A percentile compares a stretch with the other conserved stretches of the same genome.
Evolutionary conservation across 1,140 invertebrate genomes (phyloP).

Genomic region (Riptortus pedestris): DNA sequence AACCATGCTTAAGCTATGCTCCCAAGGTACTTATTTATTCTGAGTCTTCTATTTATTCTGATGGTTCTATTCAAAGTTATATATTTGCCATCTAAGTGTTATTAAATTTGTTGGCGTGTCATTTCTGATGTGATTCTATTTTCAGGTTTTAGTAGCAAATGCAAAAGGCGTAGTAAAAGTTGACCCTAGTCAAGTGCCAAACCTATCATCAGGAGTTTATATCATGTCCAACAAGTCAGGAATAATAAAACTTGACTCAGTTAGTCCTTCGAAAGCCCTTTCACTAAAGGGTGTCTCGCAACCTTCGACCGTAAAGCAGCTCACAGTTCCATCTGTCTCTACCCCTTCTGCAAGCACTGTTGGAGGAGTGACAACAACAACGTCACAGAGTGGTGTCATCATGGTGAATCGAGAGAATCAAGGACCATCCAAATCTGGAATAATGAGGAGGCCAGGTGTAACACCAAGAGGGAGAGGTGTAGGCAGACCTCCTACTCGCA

Average conservation of each 20-base stretch:
- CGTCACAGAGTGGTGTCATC: slow-evolving; percentile 12
- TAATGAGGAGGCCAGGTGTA: slow-evolving; percentile 16
- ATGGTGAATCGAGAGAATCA: slow-evolving; percentile 14
- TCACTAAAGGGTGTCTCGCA: slow-evolving; percentile 17
- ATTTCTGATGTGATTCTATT: too few species aligned
- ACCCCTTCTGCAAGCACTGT: background rate
- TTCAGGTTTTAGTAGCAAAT: slow-evolving; percentile 45
- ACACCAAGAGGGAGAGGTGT: background rate
- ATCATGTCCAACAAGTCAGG: slow-evolving; percentile 60
- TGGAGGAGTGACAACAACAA: background rate
- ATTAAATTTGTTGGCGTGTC: too few species aligned
- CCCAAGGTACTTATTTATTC: too few species aligned
- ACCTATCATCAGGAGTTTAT: slow-evolving; percentile 41
- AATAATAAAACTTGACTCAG: slow-evolving; percentile 31
- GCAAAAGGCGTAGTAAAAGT: slow-evolving; percentile 62
- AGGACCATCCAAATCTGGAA: slow-evolving; percentile 18
- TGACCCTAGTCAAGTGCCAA: slow-evolving; percentile 59
- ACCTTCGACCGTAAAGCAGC: slow-evolving; percentile 19
- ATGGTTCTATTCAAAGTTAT: too few species aligned
- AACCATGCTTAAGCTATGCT: too few species aligned
- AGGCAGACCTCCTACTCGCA: slow-evolving; percentile 1
- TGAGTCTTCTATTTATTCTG: too few species aligned
- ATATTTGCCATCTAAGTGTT: too few species aligned
- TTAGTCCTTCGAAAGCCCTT: slow-evolving; percentile 28
- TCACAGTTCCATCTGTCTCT: background rate